phyloP scores from a whole-genome alignment of 2,888 invertebrate genomes.

The Periphyllus acericola region DNA sequence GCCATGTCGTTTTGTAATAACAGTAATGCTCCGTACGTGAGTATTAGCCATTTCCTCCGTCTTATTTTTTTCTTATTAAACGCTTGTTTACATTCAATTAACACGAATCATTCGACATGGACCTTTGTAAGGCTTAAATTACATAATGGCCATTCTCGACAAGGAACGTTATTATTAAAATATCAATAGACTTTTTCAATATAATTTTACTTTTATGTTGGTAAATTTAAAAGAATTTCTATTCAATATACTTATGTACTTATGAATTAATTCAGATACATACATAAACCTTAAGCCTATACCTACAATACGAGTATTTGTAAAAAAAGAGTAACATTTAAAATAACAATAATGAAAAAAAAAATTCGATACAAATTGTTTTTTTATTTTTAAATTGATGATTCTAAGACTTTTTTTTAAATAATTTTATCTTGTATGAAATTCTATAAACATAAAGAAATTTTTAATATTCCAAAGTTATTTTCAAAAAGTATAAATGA shows the following conservation, averaged over 20 bases:
- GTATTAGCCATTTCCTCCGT: slow-evolving; percentile 33
- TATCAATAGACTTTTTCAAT: slow-evolving; percentile 16
- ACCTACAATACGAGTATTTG: no score
- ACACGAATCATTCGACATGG: slow-evolving; percentile 38
- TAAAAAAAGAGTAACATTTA: no score
- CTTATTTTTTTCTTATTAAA: slow-evolving; percentile 49
- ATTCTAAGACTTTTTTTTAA: no score
- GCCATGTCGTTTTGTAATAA: slow-evolving; percentile 11
- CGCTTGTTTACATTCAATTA: slow-evolving; percentile 34
- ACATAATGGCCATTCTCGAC: neutral
- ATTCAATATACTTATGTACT: neutral
- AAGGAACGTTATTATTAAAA: neutral
- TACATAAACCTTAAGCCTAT: no score
- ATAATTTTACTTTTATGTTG: neutral
- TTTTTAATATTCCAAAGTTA: no score
- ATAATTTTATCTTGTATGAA: no score
- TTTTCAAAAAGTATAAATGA: no score
- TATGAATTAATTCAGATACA: neutral
- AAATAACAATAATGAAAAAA: no score
- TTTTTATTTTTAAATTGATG: no score
- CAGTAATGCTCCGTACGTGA: slow-evolving; percentile 43
- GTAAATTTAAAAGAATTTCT: neutral
- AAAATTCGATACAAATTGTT: no score
- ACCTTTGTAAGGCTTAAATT: slow-evolving; percentile 24
- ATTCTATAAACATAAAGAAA: no score